Evolutionary conservation across 2,888 invertebrate species (phyloP), one percentile per base, ranked within the genome.

Genomic region (Molanna angustata): DNA sequence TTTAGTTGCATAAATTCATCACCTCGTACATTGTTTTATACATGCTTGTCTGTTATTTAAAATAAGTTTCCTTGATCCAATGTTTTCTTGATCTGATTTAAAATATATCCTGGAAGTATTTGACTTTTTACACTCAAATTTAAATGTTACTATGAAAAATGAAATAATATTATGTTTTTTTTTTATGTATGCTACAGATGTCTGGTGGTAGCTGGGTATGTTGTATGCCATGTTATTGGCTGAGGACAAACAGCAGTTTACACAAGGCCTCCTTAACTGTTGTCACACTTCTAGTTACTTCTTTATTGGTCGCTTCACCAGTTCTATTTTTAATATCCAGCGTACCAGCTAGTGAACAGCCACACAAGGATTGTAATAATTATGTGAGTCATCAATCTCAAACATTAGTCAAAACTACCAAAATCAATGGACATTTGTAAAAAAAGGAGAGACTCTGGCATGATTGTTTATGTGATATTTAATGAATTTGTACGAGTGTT

Each of bases 181-280:
- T 19, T 2, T 41, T 35, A 13, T 21, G 6, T 13, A 20, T 41
- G 13, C 31, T 60, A 18, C 32, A 60, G 62, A 52, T 59, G 49
- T 42, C 59, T 61, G 67, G 72, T 9, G 69, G 80, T 41, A 74
- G 75, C 37, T 80, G 80, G 80, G 73, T 81, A 54, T 81, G 80
- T 59, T 81, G 80, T 62, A 74, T 79, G 27, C 80, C 80, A 2
- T 81, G 80, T 56, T 67, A 70, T 57, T 81, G 80, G 80, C 64
- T 81, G 11, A 68, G 76, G 11, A 72, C 77, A 18, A 80, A 80
- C 60, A 73, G 76, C 54, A 76, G 80, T 33, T 79, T 81, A 39
- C 80, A 80, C 66, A 79, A 80, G 68, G 79, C 80, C 56, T 73
- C 80, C 11, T 72, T 81, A 52, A 80, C 80, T 33, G 73, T 79